Percentiles rank a stretch among this genome's conserved stretches.
Evolutionary conservation across 2,797 vertebrate species (phyloP).

Genomic region (Bucorvus abyssinicus): DNA sequence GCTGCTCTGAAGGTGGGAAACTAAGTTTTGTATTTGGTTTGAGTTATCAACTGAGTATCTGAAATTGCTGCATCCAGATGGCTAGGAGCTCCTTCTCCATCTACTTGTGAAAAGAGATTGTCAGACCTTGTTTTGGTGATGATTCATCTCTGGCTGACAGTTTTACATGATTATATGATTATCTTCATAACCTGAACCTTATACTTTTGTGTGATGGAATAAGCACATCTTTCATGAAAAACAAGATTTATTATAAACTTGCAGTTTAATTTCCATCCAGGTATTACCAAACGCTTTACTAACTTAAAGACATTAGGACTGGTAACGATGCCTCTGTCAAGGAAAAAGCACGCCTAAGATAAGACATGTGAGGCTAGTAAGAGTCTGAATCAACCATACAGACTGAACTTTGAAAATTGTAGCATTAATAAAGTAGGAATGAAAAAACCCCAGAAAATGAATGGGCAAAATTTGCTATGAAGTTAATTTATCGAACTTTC

Average conservation of each 20-base stretch:
- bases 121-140: constrained; percentile 46
- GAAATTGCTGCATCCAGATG: constrained; percentile 37
- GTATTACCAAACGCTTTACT: background rate
- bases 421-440: too few species aligned
- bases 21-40: background rate
- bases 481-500: background rate
- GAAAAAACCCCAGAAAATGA: background rate
- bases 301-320: background rate
- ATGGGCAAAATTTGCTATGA: background rate
- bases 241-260: background rate
- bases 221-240: background rate
- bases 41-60: constrained; percentile 5
- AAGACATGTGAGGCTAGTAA: background rate
- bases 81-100: background rate
- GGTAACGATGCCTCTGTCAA: rapidly evolving
- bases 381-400: background rate
- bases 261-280: background rate
- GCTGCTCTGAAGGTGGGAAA: background rate
- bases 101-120: constrained; percentile 34
- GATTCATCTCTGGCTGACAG: constrained; percentile 25
- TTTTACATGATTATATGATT: constrained; percentile 37
- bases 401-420: background rate
- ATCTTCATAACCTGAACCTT: background rate
- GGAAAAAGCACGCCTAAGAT: background rate
- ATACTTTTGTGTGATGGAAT: background rate